A percentile compares a stretch with the other conserved stretches of the same genome.
These are phyloP conservation scores for Mus spretus DNA, from an alignment of 2,797 vertebrate species.

Conservation along the genomic window DNA sequence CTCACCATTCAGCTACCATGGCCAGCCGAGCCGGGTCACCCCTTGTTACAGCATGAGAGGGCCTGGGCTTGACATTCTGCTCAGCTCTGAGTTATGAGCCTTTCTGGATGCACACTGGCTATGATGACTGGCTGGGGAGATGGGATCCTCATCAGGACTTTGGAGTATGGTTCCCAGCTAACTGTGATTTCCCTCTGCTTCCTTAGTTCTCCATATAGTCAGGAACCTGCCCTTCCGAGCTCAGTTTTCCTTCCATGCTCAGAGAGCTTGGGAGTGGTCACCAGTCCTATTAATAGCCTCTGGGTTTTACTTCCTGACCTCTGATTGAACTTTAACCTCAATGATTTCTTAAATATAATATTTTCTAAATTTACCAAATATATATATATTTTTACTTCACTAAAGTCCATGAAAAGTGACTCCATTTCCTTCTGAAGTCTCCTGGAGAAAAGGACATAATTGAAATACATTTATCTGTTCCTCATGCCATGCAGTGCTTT, in stretches of 20 bases:
- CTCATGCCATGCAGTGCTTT: background rate
- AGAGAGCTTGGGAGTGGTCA: constrained; percentile 39
- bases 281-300: background rate
- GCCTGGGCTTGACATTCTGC: background rate
- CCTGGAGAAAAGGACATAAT: background rate
- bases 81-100: background rate
- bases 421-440: background rate
- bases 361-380: constrained; percentile 20
- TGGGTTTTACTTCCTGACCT: constrained; percentile 60
- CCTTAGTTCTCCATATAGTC: constrained; percentile 70
- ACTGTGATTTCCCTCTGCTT: constrained; percentile 61
- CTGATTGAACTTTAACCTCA: constrained; percentile 55
- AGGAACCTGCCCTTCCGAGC: constrained; percentile 60
- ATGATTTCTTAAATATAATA: constrained; percentile 42
- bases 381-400: background rate
- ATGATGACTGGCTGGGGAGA: constrained; percentile 35
- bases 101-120: constrained; percentile 53
- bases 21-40: background rate
- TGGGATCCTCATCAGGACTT: constrained; percentile 28
- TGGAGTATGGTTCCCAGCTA: constrained; percentile 61
- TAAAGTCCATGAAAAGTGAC: constrained; percentile 3
- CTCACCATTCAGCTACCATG: fast-evolving
- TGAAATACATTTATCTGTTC: constrained; percentile 7
- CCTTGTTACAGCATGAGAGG: background rate
- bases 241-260: constrained; percentile 44